Base-by-base conservation (phyloP, 2,797 vertebrate species). In the Acanthis flammea region DNA sequence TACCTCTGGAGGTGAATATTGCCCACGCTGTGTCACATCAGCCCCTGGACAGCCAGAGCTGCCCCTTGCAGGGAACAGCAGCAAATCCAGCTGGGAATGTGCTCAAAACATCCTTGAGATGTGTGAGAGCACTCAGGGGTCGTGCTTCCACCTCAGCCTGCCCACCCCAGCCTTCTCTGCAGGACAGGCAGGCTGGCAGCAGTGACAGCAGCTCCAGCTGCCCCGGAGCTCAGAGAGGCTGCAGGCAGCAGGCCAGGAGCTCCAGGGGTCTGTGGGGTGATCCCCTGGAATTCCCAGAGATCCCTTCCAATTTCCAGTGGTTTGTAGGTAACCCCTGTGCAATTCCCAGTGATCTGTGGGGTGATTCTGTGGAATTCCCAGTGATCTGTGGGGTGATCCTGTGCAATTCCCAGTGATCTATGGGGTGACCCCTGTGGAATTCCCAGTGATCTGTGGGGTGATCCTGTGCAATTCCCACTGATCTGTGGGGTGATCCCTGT, bases 151-250 rank as follows among this genome's bases (percentile, higher is more conserved):
- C 6, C 80, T 25, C 81, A 31, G 74, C 42, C 54, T 61, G 44
- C 51, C 31, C 21, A 1, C 24, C 11, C 24, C 1, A 8, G 3
- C 1, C 25, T 2, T 53, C 18, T 28, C 37, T 33, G 63, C 42
- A 82, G 61, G 41, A 12, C 16, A 44, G 65, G 24, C 51, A 10
- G 39, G 39, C 6, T 1, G 10, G 58, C 30, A 19, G 23, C 9
- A 1, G 22, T 0, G 10, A 18, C 51, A 24, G 2, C 23, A 5
- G 28, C n/a, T 19, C 27, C 3, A 42, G 8, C 4, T 9, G 48
- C 37, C 42, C 3, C 0, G 10, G 61, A 41, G 33, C 14, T 27
- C 80, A 12, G 0, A 7, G 10, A 33, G 48, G 54, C 67, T 81
- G 50, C 25, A 25, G 30, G 14, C 3, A 60, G 57, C 12, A 42